Percentiles rank a stretch among this genome's conserved stretches.
These are phyloP conservation scores for Siniperca scherzeri DNA, from an alignment of 2,797 vertebrate species.

Conservation along the genomic window DNA sequence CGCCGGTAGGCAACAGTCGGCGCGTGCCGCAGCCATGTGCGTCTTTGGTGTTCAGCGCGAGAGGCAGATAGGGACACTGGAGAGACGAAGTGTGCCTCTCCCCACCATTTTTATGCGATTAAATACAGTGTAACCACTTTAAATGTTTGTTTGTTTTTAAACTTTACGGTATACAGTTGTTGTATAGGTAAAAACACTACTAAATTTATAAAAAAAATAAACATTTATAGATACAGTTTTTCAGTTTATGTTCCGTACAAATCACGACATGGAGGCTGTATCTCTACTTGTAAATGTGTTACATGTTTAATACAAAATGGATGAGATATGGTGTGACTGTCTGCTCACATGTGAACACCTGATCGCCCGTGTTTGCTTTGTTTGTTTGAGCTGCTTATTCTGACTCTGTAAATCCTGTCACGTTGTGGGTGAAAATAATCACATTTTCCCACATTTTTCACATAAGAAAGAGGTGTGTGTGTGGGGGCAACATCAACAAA, in stretches of 20 bases:
- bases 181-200: fast-evolving
- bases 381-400: slow-evolving; percentile 1
- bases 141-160: neutral
- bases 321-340: neutral
- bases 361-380: neutral
- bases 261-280: neutral
- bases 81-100: neutral
- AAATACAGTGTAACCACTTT: neutral
- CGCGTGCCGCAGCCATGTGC: slow-evolving; percentile 87
- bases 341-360: slow-evolving; percentile 6
- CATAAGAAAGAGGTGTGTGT: neutral
- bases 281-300: neutral
- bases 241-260: neutral
- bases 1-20: slow-evolving; percentile 80
- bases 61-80: slow-evolving; percentile 33
- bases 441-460: neutral
- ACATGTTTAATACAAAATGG: neutral
- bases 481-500: neutral
- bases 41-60: slow-evolving; percentile 31
- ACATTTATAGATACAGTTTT: neutral
- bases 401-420: slow-evolving; percentile 10
- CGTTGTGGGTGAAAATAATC: slow-evolving; percentile 4
- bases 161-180: neutral
- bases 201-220: neutral
- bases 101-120: neutral